Evolutionary conservation across 2,113 vertebrate species (phyloP).

Genomic region (Eclectus roratus): DNA sequence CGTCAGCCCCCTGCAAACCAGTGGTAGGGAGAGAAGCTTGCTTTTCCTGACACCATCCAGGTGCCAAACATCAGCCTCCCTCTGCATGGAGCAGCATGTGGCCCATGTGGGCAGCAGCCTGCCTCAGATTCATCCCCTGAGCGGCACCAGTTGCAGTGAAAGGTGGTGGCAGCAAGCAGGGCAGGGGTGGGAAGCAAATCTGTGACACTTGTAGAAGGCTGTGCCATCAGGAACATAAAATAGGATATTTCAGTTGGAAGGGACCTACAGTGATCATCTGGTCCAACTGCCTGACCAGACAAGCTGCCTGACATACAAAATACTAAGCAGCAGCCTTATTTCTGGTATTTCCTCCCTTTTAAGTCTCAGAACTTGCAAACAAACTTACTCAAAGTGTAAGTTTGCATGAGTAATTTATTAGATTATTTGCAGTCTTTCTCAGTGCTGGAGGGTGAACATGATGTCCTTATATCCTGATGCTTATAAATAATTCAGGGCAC

Average conservation of each 20-base stretch:
- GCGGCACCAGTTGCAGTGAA: not conserved
- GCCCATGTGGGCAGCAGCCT: not conserved
- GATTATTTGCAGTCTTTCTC: not conserved
- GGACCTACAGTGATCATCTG: not conserved
- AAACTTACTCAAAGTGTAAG: not conserved
- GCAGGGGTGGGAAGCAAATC: not conserved
- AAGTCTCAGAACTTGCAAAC: not conserved
- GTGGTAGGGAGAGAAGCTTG: not conserved
- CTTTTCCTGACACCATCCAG: not conserved
- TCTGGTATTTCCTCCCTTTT: not conserved
- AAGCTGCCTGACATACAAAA: not conserved
- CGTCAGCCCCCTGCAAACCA: not conserved
- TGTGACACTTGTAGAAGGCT: not conserved
- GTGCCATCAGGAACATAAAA: not conserved
- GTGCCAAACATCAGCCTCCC: not conserved
- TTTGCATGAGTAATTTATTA: not conserved
- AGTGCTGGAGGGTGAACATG: not conserved
- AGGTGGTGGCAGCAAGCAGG: not conserved
- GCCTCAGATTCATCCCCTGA: not conserved
- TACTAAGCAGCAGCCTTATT: not conserved
- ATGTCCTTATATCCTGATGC: not conserved
- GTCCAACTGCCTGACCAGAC: not conserved
- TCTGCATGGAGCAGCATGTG: accelerated
- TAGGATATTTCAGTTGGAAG: not conserved
- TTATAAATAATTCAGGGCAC: not conserved